A percentile compares a stretch with the other conserved stretches of the same genome.
phyloP scores from a whole-genome alignment of 2,888 invertebrate species.

The Dascillus cervinus region DNA sequence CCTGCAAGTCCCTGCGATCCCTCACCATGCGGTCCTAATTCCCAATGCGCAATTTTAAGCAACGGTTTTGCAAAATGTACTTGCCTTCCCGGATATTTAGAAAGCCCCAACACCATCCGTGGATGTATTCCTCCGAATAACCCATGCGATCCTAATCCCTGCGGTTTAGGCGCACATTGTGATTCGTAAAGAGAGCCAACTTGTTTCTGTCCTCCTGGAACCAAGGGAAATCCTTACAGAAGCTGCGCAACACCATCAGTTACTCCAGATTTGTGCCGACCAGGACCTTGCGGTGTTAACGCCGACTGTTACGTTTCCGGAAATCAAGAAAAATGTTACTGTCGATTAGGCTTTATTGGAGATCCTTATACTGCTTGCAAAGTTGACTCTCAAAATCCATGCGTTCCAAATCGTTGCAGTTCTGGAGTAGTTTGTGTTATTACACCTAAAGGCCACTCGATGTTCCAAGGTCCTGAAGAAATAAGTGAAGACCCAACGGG shows the following conservation, averaged over 20 bases:
- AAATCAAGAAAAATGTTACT: slow-evolving; percentile 78
- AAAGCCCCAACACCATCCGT: slow-evolving; percentile 80
- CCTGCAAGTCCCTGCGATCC: slow-evolving; percentile 75
- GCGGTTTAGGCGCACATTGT: slow-evolving; percentile 70
- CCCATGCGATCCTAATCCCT: slow-evolving; percentile 76
- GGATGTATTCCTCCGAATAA: slow-evolving; percentile 74
- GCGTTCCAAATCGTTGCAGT: slow-evolving; percentile 75
- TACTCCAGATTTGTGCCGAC: slow-evolving; percentile 58
- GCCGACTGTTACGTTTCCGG: slow-evolving; percentile 78
- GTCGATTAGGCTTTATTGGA: slow-evolving; percentile 65
- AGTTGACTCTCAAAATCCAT: slow-evolving; percentile 59
- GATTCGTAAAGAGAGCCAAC: slow-evolving; percentile 70
- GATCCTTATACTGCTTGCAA: slow-evolving; percentile 75
- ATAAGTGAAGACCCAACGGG: slow-evolving; percentile 71
- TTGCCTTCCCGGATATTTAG: slow-evolving; percentile 72
- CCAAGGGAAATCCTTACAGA: slow-evolving; percentile 76
- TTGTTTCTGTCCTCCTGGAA: slow-evolving; percentile 79
- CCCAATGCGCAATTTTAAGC: slow-evolving; percentile 67
- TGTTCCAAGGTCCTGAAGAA: slow-evolving; percentile 68
- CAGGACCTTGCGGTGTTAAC: slow-evolving; percentile 75
- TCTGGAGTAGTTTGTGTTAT: slow-evolving; percentile 66
- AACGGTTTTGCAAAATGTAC: slow-evolving; percentile 85
- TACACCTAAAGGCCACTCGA: slow-evolving; percentile 58
- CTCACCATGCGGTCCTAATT: slow-evolving; percentile 83
- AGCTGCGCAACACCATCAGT: slow-evolving; percentile 58